Conservation (phyloP, 2,797 vertebrate genomes). For the Sebastes taczanowskii region DNA sequence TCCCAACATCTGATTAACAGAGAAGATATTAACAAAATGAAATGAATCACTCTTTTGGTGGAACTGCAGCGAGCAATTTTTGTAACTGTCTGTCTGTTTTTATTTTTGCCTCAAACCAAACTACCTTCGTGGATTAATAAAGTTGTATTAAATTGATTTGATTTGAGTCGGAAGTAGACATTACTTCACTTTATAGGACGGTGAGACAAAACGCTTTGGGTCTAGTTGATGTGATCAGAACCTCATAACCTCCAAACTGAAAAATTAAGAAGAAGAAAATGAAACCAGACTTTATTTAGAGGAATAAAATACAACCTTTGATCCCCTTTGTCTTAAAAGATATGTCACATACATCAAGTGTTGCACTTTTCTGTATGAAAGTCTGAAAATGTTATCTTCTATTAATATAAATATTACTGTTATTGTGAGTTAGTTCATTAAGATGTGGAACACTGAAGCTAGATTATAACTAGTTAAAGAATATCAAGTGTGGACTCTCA, state of each 20-base stretch:
- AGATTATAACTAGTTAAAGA: background rate
- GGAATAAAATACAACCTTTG: background rate
- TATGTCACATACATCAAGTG: background rate
- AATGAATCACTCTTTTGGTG: too few relatives aligned
- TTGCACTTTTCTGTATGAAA: background rate
- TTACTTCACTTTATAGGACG: background rate
- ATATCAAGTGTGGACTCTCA: background rate
- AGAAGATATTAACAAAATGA: too few relatives aligned
- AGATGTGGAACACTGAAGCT: background rate
- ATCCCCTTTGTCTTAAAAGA: background rate
- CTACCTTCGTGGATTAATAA: too few relatives aligned
- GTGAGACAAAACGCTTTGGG: background rate
- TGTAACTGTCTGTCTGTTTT: too few relatives aligned
- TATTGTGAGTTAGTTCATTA: background rate
- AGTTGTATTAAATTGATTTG: too few relatives aligned
- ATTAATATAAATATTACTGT: background rate
- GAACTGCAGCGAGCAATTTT: too few relatives aligned
- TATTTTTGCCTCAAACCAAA: too few relatives aligned
- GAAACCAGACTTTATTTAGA: background rate
- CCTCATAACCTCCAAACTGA: too few relatives aligned
- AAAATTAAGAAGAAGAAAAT: constrained; percentile 8
- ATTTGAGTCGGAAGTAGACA: too few relatives aligned
- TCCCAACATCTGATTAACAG: background rate
- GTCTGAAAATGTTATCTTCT: background rate
- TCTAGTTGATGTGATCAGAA: background rate